A percentile compares a stretch with the other conserved stretches of the same genome.
phyloP scores from a whole-genome alignment of 2,797 vertebrate species.

The Choloepus didactylus region DNA sequence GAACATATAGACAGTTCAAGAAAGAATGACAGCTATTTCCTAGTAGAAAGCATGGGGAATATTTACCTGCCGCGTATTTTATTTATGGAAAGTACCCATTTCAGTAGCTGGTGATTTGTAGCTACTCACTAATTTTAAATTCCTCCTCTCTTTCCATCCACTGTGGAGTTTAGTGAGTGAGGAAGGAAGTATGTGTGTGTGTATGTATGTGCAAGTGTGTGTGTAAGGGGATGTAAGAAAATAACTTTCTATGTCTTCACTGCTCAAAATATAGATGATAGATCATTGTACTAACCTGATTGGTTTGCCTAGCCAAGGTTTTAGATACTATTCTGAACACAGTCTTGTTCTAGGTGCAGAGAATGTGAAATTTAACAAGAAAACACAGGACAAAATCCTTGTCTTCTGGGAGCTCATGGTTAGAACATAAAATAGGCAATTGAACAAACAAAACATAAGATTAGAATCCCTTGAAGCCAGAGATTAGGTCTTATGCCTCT shows the following conservation, averaged over 20 bases:
- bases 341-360: not conserved
- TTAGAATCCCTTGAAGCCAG: constrained; percentile 43
- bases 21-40: constrained; percentile 23
- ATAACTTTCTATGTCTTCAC: constrained; percentile 30
- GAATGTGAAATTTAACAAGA: constrained; percentile 66
- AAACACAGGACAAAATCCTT: constrained; percentile 62
- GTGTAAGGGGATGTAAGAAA: not conserved
- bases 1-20: not conserved
- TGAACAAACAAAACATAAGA: constrained; percentile 61
- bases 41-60: not conserved
- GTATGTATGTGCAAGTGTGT: not conserved
- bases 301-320: constrained; percentile 4
- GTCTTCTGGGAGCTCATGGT: constrained; percentile 63
- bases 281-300: constrained; percentile 36
- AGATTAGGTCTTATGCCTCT: constrained; percentile 16
- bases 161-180: not conserved
- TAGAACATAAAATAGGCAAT: constrained; percentile 67
- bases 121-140: not conserved
- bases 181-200: not conserved
- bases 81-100: not conserved
- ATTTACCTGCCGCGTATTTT: not conserved
- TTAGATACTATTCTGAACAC: constrained; percentile 57
- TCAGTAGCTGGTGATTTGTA: not conserved
- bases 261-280: constrained; percentile 56
- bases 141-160: not conserved